Percentiles rank a stretch among this genome's conserved stretches.
Conservation (phyloP, 2,888 invertebrate species). For the Exocentrus adspersus region DNA sequence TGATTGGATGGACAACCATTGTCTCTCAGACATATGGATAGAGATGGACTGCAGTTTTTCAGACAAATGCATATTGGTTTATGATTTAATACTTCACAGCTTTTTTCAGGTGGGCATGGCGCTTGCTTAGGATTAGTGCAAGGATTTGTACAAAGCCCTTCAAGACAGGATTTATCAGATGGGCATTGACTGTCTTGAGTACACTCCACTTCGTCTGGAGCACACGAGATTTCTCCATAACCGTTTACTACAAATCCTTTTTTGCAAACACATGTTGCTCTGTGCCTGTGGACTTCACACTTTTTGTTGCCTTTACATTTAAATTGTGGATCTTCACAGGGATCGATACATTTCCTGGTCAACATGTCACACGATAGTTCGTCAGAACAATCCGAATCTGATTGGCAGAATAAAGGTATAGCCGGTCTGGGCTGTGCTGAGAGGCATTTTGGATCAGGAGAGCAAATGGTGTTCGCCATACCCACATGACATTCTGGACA, state of each 20-base stretch:
- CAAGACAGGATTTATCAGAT: conserved; percentile 84
- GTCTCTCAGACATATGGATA: conserved; percentile 90
- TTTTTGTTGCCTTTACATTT: conserved; percentile 84
- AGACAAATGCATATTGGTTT: conserved; percentile 87
- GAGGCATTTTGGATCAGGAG: conserved; percentile 82
- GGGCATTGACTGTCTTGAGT: conserved; percentile 84
- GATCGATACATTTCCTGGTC: conserved; percentile 81
- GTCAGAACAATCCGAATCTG: conserved; percentile 77
- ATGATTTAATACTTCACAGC: conserved; percentile 89
- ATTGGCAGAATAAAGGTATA: conserved; percentile 70
- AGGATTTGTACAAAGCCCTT: conserved; percentile 87
- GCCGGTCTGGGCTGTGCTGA: conserved; percentile 70
- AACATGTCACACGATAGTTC: conserved; percentile 77
- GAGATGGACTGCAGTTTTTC: conserved; percentile 85
- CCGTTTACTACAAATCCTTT: conserved; percentile 90
- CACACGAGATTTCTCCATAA: conserved; percentile 86
- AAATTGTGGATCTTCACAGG: conserved; percentile 75
- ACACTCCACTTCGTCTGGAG: conserved; percentile 82
- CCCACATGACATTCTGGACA: conserved; percentile 91
- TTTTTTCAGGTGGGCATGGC: conserved; percentile 83
- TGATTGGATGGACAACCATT: conserved; percentile 86
- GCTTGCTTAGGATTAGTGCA: conserved; percentile 74
- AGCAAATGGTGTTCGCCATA: conserved; percentile 81
- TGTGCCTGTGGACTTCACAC: conserved; percentile 88
- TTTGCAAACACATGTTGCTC: conserved; percentile 88